phyloP scores from a whole-genome alignment of 2,113 vertebrate species.

The Scytalopus superciliaris region DNA sequence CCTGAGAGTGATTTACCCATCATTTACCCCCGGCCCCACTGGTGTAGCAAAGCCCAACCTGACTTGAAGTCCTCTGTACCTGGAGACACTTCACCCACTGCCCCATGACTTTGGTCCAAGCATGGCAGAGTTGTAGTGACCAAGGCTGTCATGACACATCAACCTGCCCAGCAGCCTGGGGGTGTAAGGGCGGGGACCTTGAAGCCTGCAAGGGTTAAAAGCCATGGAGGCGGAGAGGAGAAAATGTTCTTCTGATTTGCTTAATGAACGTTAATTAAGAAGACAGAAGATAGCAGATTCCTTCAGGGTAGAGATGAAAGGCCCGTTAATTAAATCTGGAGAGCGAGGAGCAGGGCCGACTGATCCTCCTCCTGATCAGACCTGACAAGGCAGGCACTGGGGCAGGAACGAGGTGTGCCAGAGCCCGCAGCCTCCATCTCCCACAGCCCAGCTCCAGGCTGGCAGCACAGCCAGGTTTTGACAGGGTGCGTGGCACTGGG shows the following conservation, averaged over 20 bases:
- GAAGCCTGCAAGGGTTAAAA: slow-evolving; percentile 65
- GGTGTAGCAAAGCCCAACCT: neutral
- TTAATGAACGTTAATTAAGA: slow-evolving; percentile 93
- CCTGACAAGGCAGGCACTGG: slow-evolving; percentile 56
- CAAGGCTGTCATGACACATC: neutral
- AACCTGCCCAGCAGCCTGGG: neutral
- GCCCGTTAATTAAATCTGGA: slow-evolving; percentile 87
- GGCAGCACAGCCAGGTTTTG: rapidly evolving
- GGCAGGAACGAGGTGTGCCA: neutral
- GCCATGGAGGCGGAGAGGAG: slow-evolving; percentile 7
- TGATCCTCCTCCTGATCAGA: slow-evolving; percentile 65
- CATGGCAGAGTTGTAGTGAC: rapidly evolving
- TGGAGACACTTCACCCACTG: neutral
- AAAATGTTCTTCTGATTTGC: slow-evolving; percentile 82
- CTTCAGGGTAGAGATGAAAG: slow-evolving; percentile 86
- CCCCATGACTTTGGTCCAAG: neutral
- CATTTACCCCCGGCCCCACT: neutral
- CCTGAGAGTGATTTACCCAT: neutral
- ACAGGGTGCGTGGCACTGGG: rapidly evolving
- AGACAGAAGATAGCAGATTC: slow-evolving; percentile 86
- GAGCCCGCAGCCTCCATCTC: neutral
- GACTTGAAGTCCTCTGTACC: neutral
- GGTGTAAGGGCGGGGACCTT: neutral
- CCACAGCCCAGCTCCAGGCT: neutral
- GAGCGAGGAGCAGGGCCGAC: slow-evolving; percentile 58